Base-by-base conservation (phyloP, 2,888 invertebrate species). In the Nymphalis urticae region DNA sequence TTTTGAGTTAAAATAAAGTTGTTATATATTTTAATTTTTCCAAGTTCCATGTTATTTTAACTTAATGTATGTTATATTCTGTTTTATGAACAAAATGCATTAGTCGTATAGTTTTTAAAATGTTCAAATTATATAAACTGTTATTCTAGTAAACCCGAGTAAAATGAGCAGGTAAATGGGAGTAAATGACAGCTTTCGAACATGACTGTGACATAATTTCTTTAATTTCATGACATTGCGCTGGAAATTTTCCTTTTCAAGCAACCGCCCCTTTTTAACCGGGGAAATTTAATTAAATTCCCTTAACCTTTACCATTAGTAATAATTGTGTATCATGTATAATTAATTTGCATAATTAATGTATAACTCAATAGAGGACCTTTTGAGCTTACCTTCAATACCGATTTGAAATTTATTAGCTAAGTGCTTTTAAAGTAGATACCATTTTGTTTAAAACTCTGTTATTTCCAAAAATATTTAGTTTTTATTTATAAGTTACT, bases 241-340 rank as follows among this genome's bases (percentile, higher is more conserved):
- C 71, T 74, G 73, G 75, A 76, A 78, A 77, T 75, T 82, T 80
- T 76, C 81, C 81, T 83, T 84, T 85, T 87, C 83, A 85, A 86
- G 84, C 83, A 82, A 80, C 74, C 77, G 69, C 81, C 81, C 27
- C 79, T 78, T 72, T 80, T 73, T 74, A 63, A 67, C 59, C 63
- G 50, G 63, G 80, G 70, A 81, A 83, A 86, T 89, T 90, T 87
- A 89, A 89, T 90, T 88, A 88, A 86, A 81, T 79, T 78, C 75
- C 76, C 82, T 81, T 85, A 87, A 86, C 84, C 86, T 83, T 87
- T 86, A 80, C 87, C 86, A 86, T 87, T 81, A 83, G 83, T 82
- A 86, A 87, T 90, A 85, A 89, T 77, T 74, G 70, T 70, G 47
- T 61, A 54, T n/a, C 53, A 48, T 24, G 32, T 48, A 60, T 60